Percentiles rank a stretch among this genome's conserved stretches.
These are phyloP conservation scores for Papilio helenus DNA, from an alignment of 1,140 invertebrate genomes.

Conservation along the genomic window DNA sequence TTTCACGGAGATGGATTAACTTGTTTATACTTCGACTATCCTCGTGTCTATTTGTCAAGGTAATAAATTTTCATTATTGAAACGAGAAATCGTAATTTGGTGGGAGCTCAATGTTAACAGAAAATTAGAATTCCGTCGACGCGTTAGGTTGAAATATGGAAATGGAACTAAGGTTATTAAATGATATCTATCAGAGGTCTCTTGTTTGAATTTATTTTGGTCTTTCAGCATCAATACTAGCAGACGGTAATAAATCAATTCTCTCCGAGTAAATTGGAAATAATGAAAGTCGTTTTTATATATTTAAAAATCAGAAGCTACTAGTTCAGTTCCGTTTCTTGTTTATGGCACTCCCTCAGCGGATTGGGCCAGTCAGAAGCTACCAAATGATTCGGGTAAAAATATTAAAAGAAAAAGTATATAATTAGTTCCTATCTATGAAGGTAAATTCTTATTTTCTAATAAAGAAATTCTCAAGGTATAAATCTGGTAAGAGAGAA, in stretches of 20 bases:
- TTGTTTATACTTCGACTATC: slow-evolving; percentile 15
- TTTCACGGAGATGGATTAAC: slow-evolving; percentile 7
- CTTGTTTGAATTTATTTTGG: slow-evolving; percentile 29
- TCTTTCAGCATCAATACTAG: not conserved
- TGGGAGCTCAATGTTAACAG: not conserved
- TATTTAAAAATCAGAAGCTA: not conserved
- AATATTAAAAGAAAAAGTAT: too few relatives aligned
- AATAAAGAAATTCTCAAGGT: not conserved
- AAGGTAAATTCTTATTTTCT: not conserved
- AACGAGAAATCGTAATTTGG: slow-evolving; percentile 31
- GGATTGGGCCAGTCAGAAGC: too few relatives aligned
- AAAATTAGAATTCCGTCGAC: slow-evolving; percentile 30
- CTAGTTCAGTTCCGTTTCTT: too few relatives aligned
- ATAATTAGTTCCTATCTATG: not conserved
- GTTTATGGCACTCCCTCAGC: too few relatives aligned
- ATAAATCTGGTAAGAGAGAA: not conserved
- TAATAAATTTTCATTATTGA: slow-evolving; percentile 31
- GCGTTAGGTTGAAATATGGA: not conserved
- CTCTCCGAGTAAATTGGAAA: not conserved
- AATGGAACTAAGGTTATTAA: slow-evolving; percentile 32
- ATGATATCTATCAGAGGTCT: slow-evolving; percentile 15
- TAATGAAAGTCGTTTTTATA: slow-evolving; percentile 1
- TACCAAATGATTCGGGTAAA: not conserved
- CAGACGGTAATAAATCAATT: slow-evolving; percentile 14
- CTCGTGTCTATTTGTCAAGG: slow-evolving; percentile 22